A percentile compares a stretch with the other conserved stretches of the same genome.
Conservation (phyloP, 2,888 invertebrate species). For the Thera britannica region DNA sequence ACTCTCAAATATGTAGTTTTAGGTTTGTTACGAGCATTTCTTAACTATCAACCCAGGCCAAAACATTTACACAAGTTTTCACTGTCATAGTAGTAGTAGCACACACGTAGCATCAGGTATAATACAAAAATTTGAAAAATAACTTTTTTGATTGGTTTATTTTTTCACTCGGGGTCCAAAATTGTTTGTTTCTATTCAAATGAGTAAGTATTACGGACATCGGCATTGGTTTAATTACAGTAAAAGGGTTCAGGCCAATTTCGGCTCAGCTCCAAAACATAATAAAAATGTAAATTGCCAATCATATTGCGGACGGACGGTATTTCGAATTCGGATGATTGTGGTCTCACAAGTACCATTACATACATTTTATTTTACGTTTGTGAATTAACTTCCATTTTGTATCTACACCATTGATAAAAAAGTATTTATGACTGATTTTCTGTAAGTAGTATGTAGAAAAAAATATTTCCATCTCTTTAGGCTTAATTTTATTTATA, state of each 20-base stretch:
- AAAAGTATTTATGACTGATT: too few species aligned
- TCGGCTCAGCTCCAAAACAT: conserved; percentile 47
- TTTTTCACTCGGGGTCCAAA: conserved; percentile 8
- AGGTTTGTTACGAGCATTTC: too few species aligned
- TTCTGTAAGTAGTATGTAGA: too few species aligned
- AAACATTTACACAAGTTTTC: not conserved
- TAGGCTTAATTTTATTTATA: too few species aligned
- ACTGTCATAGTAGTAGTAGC: not conserved
- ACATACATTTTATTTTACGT: conserved; percentile 34
- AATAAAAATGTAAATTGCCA: conserved; percentile 62
- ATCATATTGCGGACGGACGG: conserved; percentile 52
- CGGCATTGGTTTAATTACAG: conserved; percentile 42
- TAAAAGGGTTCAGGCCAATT: conserved; percentile 49
- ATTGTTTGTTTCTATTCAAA: conserved; percentile 20
- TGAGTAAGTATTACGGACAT: conserved; percentile 20
- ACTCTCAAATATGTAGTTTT: too few species aligned
- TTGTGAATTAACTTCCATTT: conserved; percentile 11
- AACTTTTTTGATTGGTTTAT: conserved; percentile 3
- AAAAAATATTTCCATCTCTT: too few species aligned
- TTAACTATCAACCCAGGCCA: too few species aligned
- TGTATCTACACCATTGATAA: too few species aligned
- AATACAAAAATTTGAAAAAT: not conserved
- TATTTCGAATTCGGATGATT: conserved; percentile 45
- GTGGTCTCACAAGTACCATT: conserved; percentile 40
- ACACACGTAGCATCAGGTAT: not conserved